Base-by-base conservation (phyloP, 2,113 vertebrate species). In the Arvicanthis niloticus region DNA sequence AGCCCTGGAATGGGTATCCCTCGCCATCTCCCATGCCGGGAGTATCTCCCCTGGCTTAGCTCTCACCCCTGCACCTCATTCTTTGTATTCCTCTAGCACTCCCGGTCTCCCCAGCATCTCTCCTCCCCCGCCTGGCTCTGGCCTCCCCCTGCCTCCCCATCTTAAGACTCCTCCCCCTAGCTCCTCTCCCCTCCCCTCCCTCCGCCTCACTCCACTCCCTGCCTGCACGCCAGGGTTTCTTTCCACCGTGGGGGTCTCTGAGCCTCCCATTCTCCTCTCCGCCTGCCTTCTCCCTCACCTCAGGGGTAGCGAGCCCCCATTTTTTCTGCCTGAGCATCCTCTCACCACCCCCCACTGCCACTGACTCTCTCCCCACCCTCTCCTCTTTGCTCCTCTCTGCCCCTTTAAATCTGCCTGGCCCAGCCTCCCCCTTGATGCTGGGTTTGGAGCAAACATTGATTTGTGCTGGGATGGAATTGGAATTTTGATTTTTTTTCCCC, bases 401-500 rank as follows among this genome's bases (percentile, higher is more conserved):
- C 97, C 97, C 98, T 98, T 98, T 98, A 97, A 98, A 97, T 98
- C 97, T 94, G 95, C 94, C 97, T 96, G 91, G 96, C 97, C 97
- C 97, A 89, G 96, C 97, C 98, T 98, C 94, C 97, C 97, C 97
- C 91, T 97, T 97, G 97, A 98, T 97, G 96, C 98, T 97, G 97
- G 96, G 93, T 97, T 88, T 97, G 97, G 97, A 98, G 97, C 97
- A 98, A 98, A 98, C 98, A 98, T 98, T 98, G 98, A 98, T 98
- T 97, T 98, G 97, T 97, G 98, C 97, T 98, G 96, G 96, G 98
- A 98, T 98, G 97, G 96, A 97, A 98, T 98, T 93, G 86, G 97
- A 98, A 98, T 98, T 97, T 98, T 98, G 96, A 98, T 98, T 96
- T 98, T 96, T 76, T 73, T 92, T 88, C 62, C 53, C 78, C 87